Evolutionary conservation across 2,888 invertebrate species (phyloP).

Genomic region (Lysandra coridon): DNA sequence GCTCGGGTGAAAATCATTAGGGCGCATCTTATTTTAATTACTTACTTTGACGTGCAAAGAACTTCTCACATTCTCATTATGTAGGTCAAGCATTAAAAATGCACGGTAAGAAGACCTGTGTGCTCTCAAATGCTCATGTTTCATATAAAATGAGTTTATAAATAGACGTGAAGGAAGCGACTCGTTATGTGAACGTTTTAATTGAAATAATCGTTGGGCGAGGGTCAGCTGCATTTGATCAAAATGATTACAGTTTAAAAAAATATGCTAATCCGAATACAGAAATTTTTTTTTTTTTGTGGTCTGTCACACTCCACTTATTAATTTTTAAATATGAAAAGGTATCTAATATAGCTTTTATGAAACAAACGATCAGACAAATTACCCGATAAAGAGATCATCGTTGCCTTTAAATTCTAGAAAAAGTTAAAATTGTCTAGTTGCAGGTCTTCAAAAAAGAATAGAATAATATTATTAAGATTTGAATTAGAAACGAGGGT

Average conservation of each 20-base stretch:
- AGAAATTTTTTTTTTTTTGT: no score
- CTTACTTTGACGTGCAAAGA: constrained; percentile 19
- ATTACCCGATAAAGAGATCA: no score
- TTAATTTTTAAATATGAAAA: no score
- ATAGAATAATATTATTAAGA: not conserved
- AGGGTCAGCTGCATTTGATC: not conserved
- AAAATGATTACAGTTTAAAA: no score
- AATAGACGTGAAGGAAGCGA: constrained; percentile 11
- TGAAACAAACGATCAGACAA: no score
- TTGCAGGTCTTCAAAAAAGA: no score
- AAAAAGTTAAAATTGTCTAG: no score
- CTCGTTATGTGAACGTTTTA: constrained; percentile 2
- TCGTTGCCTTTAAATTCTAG: no score
- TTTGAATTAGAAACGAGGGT: constrained; percentile 1
- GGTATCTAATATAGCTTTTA: no score
- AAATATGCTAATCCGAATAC: no score
- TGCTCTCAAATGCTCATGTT: constrained; percentile 1
- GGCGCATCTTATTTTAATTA: constrained; percentile 13
- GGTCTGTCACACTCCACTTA: no score
- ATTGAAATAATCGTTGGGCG: not conserved
- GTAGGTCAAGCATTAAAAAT: constrained; percentile 12
- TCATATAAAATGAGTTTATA: constrained; percentile 19
- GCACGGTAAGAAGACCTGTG: constrained; percentile 11
- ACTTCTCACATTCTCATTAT: not conserved
- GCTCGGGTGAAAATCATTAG: not conserved